These are phyloP conservation scores for Zosterops lateralis DNA, from an alignment of 2,113 vertebrate species.

Conservation along the genomic window DNA sequence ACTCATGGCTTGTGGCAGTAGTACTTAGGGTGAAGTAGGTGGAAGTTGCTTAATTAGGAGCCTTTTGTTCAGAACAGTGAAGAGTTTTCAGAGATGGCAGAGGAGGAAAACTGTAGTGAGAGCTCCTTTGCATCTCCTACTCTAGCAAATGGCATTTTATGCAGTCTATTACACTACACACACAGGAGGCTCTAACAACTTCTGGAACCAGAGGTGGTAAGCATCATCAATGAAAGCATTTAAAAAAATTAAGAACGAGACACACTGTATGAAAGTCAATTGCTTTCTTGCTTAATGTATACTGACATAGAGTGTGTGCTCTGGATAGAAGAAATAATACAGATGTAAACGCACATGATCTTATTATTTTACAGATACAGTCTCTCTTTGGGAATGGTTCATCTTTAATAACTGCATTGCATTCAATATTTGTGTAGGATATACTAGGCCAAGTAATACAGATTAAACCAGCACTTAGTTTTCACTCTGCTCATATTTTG, in stretches of 20 bases:
- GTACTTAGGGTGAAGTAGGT: neutral
- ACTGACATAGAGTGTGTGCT: neutral
- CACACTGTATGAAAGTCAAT: neutral
- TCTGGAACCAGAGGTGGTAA: neutral
- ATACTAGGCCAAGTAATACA: neutral
- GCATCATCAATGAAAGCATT: neutral
- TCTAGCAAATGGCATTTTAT: neutral
- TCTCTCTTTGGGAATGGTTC: neutral
- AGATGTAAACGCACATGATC: neutral
- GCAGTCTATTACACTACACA: neutral
- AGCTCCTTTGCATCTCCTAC: neutral
- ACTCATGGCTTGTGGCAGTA: neutral
- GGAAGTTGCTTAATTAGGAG: neutral
- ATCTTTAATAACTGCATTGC: neutral
- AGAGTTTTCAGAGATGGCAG: neutral
- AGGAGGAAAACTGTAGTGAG: neutral
- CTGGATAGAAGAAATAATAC: neutral
- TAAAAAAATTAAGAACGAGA: neutral
- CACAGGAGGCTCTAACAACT: neutral
- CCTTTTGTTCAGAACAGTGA: neutral
- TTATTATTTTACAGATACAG: neutral
- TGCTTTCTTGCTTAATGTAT: neutral
- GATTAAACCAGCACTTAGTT: neutral
- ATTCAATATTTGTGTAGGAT: neutral
- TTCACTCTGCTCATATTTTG: neutral